phyloP scores from a whole-genome alignment of 1,140 invertebrate species.

The Hyles vespertilio region DNA sequence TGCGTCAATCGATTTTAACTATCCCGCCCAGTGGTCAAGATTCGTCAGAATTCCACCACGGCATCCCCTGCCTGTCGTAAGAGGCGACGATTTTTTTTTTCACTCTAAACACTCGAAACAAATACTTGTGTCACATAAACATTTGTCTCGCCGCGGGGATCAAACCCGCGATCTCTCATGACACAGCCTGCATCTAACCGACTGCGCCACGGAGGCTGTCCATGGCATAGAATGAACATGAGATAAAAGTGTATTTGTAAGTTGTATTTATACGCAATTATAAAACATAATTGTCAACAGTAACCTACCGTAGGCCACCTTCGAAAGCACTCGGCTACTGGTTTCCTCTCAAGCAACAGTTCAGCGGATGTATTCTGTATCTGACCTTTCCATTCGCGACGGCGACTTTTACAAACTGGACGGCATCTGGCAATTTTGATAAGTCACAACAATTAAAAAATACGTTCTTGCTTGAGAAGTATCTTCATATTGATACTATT shows the following conservation, averaged over 20 bases:
- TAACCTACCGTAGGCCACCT: constrained; percentile 40
- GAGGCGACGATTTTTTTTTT: too few species aligned
- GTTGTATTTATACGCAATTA: background rate
- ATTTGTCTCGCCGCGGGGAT: background rate
- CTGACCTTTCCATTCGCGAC: constrained; percentile 45
- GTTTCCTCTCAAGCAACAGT: constrained; percentile 46
- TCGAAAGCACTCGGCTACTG: constrained; percentile 32
- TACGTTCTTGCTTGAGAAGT: too few species aligned
- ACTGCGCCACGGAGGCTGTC: background rate
- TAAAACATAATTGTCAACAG: background rate
- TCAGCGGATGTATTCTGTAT: constrained; percentile 46
- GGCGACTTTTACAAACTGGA: constrained; percentile 47
- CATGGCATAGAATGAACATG: background rate
- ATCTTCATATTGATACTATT: too few species aligned
- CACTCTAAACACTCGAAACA: too few species aligned
- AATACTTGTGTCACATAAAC: background rate
- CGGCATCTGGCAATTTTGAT: constrained; percentile 33
- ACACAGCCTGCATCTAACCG: too few species aligned
- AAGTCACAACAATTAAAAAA: too few species aligned
- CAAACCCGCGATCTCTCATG: background rate
- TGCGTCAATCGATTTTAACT: too few species aligned
- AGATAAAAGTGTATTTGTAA: background rate
- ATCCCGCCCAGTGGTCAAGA: too few species aligned
- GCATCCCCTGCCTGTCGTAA: too few species aligned
- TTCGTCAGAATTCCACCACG: too few species aligned